Percentiles rank a stretch among this genome's conserved stretches.
Evolutionary conservation across 2,888 invertebrate genomes (phyloP).

Genomic region (Agrenia bidenticulata): DNA sequence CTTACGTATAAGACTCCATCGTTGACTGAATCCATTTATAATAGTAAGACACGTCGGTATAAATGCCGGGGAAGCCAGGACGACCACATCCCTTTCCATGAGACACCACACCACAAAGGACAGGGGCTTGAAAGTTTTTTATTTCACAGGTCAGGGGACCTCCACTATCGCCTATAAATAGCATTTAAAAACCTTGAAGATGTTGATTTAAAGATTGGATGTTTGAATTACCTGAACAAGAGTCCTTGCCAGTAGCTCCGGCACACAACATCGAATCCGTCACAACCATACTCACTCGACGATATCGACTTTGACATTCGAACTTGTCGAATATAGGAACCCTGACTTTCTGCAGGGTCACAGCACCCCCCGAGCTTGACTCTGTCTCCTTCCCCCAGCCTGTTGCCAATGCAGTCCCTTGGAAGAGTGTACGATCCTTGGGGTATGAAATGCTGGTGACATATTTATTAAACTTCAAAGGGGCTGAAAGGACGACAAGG

Average conservation of each 20-base stretch:
- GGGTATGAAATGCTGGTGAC: slow-evolving; percentile 8
- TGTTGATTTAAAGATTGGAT: background rate
- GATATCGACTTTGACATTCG: slow-evolving; percentile 22
- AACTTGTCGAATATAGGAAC: slow-evolving; percentile 17
- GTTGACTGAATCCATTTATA: slow-evolving; percentile 30
- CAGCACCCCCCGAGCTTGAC: background rate
- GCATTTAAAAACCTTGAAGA: background rate
- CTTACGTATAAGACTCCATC: background rate
- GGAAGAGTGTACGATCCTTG: background rate
- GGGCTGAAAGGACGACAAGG: slow-evolving; percentile 11
- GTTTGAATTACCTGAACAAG: slow-evolving; percentile 24
- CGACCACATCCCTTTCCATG: slow-evolving; percentile 38
- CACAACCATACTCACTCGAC: slow-evolving; percentile 12
- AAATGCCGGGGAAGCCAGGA: slow-evolving; percentile 27
- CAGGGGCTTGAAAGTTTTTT: background rate
- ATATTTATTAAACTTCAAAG: slow-evolving; percentile 15
- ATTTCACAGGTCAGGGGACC: background rate
- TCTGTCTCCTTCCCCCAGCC: slow-evolving; percentile 19
- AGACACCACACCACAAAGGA: slow-evolving; percentile 14
- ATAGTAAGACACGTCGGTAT: slow-evolving; percentile 31
- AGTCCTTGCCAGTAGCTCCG: slow-evolving; percentile 26
- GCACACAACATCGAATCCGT: slow-evolving; percentile 36
- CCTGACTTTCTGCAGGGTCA: slow-evolving; percentile 26
- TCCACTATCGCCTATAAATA: slow-evolving; percentile 9
- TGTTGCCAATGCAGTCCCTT: slow-evolving; percentile 14